Conservation (phyloP, 2,888 invertebrate species). For the Blastobasis adustella region DNA sequence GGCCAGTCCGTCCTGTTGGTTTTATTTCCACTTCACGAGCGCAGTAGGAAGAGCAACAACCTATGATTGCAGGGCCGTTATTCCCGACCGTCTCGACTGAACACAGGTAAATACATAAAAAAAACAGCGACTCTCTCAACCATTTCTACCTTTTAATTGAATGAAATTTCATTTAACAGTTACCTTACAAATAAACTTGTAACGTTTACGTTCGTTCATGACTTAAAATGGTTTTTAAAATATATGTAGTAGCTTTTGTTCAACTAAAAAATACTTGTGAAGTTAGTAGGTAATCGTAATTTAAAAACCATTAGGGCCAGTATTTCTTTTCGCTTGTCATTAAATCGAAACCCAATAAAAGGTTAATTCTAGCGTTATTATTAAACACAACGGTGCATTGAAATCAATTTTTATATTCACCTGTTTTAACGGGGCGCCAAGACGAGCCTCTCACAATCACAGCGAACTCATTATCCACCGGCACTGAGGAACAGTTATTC, state of each 20-base stretch:
- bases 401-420: constrained; percentile 55
- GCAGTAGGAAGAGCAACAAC: constrained; percentile 70
- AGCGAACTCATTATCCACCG: constrained; percentile 65
- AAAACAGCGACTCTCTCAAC: constrained; percentile 24
- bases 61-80: constrained; percentile 74
- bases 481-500: constrained; percentile 62
- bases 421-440: constrained; percentile 58
- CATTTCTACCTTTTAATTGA: constrained; percentile 15
- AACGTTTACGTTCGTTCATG: no score
- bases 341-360: constrained; percentile 6
- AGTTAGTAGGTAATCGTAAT: no score
- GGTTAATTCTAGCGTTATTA: constrained; percentile 19
- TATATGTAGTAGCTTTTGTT: no score
- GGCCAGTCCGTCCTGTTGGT: constrained; percentile 17
- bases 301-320: no score
- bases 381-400: constrained; percentile 36
- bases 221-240: no score
- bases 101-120: constrained; percentile 41
- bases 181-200: no score
- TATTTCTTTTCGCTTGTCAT: no score
- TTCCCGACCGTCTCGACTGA: constrained; percentile 56
- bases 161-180: no score
- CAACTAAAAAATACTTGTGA: no score
- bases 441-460: constrained; percentile 62
- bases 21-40: constrained; percentile 42